Conservation (phyloP, 2,888 invertebrate genomes). For the Anaspis maculata region DNA sequence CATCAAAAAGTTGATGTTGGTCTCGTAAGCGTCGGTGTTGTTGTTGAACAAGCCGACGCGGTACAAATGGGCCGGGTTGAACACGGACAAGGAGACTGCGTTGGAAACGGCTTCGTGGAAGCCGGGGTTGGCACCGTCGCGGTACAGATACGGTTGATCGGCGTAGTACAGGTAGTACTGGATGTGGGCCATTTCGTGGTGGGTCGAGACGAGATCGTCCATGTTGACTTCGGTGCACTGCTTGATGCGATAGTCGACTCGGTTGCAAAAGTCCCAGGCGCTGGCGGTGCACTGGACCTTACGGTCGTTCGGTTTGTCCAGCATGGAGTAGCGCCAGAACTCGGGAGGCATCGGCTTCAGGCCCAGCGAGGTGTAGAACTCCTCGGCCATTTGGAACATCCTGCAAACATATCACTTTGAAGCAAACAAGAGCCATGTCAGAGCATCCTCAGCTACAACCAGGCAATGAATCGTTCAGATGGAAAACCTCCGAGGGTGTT, state of each 20-base stretch:
- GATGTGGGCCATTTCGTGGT: slow-evolving; percentile 78
- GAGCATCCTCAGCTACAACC: too few species aligned
- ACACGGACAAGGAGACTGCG: slow-evolving; percentile 66
- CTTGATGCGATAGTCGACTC: slow-evolving; percentile 79
- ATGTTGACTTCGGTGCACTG: slow-evolving; percentile 73
- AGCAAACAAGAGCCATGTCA: too few species aligned
- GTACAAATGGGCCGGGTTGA: slow-evolving; percentile 67
- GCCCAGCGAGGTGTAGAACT: slow-evolving; percentile 74
- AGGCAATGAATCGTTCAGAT: too few species aligned
- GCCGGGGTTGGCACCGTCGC: slow-evolving; percentile 76
- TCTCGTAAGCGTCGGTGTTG: slow-evolving; percentile 56
- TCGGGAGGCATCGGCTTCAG: slow-evolving; percentile 71
- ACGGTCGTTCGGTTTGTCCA: slow-evolving; percentile 64
- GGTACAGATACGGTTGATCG: slow-evolving; percentile 64
- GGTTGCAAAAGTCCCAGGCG: slow-evolving; percentile 82
- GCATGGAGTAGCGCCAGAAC: slow-evolving; percentile 78
- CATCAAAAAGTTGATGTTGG: slow-evolving; percentile 70
- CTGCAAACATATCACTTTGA: too few species aligned
- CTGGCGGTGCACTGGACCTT: slow-evolving; percentile 67
- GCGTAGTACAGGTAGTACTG: slow-evolving; percentile 75
- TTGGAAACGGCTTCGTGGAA: slow-evolving; percentile 84
- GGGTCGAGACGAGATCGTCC: slow-evolving; percentile 67
- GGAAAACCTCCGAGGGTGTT: too few species aligned
- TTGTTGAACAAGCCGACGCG: slow-evolving; percentile 64
- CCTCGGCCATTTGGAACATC: slow-evolving; percentile 76